phyloP scores from a whole-genome alignment of 1,140 invertebrate genomes.

The Lepidurus apus region DNA sequence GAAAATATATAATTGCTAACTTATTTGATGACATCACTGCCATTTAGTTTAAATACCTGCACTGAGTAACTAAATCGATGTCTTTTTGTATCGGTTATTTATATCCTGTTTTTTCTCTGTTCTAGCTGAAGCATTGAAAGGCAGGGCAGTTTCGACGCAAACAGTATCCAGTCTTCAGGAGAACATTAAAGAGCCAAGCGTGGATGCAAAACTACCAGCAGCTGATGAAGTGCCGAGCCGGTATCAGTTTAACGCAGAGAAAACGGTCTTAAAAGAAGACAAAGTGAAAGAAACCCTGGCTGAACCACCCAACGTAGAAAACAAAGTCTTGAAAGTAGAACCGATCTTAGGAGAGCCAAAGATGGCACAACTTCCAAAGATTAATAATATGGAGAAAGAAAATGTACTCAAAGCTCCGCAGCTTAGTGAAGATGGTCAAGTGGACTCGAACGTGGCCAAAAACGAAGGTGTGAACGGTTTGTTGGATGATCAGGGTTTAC shows the following conservation, averaged over 20 bases:
- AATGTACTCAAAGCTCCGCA: slow-evolving; percentile 24
- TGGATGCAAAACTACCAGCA: neutral
- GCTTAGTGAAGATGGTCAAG: neutral
- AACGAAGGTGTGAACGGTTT: slow-evolving; percentile 18
- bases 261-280: neutral
- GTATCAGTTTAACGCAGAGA: neutral
- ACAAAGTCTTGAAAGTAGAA: slow-evolving; percentile 5
- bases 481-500: neutral
- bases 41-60: no score
- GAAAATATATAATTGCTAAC: no score
- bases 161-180: no score
- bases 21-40: no score
- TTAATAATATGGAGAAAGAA: neutral
- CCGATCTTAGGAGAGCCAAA: neutral
- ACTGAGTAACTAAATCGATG: no score
- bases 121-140: neutral
- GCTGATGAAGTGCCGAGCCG: neutral
- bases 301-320: slow-evolving; percentile 7
- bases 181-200: neutral
- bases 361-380: neutral
- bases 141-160: neutral
- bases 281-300: slow-evolving; percentile 23
- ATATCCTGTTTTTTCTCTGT: neutral
- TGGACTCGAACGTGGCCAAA: slow-evolving; percentile 1
- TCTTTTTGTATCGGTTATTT: no score